Conservation (phyloP, 2,888 invertebrate species). For the Yponomeuta malinellus region DNA sequence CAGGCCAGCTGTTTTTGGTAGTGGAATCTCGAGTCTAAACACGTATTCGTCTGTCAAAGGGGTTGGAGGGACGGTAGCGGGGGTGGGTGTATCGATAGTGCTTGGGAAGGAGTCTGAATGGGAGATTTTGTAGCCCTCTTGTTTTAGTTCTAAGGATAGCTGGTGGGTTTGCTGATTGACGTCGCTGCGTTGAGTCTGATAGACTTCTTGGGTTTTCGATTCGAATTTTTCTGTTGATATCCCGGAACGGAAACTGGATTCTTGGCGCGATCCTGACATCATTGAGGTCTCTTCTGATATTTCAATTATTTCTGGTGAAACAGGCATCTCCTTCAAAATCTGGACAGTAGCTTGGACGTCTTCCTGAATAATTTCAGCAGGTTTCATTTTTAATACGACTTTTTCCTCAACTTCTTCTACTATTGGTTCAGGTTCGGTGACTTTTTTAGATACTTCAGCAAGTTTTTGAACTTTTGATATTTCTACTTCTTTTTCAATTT, state of each 20-base stretch:
- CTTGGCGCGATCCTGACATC: background rate
- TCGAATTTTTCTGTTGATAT: background rate
- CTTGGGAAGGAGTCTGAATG: constrained; percentile 11
- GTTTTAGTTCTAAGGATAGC: background rate
- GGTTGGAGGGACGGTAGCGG: constrained; percentile 49
- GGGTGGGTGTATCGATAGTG: constrained; percentile 35
- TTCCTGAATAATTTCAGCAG: background rate
- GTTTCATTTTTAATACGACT: background rate
- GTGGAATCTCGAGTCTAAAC: constrained; percentile 47
- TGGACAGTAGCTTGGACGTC: constrained; percentile 7
- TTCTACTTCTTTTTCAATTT: constrained; percentile 20
- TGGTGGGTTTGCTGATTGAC: background rate
- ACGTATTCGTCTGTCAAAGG: constrained; percentile 64
- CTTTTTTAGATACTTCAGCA: background rate
- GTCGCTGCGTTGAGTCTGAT: background rate
- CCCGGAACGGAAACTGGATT: background rate
- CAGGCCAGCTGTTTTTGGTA: constrained; percentile 46
- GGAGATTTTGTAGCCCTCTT: background rate
- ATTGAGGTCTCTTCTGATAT: background rate
- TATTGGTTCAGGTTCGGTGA: constrained; percentile 7
- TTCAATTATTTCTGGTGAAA: constrained; percentile 5
- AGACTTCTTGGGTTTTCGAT: background rate
- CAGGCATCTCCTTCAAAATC: background rate
- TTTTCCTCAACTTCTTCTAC: constrained; percentile 17
- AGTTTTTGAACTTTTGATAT: constrained; percentile 6